These are phyloP conservation scores for Antitype chi DNA, from an alignment of 2,888 invertebrate genomes.

Conservation along the genomic window DNA sequence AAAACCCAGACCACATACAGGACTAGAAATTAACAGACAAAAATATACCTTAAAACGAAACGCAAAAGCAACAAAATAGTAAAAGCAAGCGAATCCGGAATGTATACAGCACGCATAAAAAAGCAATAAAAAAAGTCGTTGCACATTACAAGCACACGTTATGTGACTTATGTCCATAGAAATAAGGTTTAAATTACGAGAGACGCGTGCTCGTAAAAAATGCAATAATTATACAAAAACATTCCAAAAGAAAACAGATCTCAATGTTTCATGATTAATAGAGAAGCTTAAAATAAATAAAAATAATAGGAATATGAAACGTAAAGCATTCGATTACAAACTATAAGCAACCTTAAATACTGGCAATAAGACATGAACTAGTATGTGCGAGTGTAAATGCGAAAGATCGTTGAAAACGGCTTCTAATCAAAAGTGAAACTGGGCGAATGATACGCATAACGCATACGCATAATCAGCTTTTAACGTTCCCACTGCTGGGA, in stretches of 20 bases:
- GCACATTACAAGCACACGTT: background rate
- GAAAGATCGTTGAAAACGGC: background rate
- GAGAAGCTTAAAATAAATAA: conserved; percentile 39
- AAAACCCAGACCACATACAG: conserved; percentile 19
- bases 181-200: background rate
- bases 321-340: conserved; percentile 37
- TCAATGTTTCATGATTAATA: conserved; percentile 18
- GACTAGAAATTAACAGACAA: conserved; percentile 55
- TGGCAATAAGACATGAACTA: background rate
- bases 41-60: conserved; percentile 48
- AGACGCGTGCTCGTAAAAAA: background rate
- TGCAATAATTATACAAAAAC: conserved; percentile 27
- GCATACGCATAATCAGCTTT: no score
- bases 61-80: conserved; percentile 41
- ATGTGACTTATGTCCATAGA: background rate
- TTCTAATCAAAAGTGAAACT: background rate
- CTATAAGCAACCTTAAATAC: background rate
- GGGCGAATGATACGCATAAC: no score
- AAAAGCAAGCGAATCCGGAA: conserved; percentile 62
- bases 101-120: conserved; percentile 52
- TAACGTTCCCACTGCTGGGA: no score
- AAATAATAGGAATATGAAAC: conserved; percentile 20
- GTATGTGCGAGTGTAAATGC: background rate
- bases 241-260: conserved; percentile 58
- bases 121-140: conserved; percentile 6